Evolutionary conservation across 2,113 vertebrate genomes (phyloP).

Genomic region (Chrysemys picta): DNA sequence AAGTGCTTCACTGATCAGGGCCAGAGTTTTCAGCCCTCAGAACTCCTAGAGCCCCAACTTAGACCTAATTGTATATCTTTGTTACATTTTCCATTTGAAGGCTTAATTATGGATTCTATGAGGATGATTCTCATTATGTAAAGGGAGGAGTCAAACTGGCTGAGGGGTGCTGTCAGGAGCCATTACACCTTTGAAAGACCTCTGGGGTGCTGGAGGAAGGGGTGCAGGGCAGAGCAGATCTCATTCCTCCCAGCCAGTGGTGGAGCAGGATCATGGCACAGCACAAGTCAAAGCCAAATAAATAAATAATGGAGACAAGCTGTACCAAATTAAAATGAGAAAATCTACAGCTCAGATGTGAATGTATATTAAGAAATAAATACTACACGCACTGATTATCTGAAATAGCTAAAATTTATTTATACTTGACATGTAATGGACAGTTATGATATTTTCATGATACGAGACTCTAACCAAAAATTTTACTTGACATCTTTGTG

Average conservation of each 20-base stretch:
- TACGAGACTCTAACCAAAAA: neutral
- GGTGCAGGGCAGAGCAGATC: neutral
- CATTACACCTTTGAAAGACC: neutral
- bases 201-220: neutral
- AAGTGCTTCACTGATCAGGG: neutral
- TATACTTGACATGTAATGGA: neutral
- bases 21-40: neutral
- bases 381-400: neutral
- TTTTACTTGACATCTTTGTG: neutral
- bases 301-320: neutral
- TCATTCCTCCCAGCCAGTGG: neutral
- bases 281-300: neutral
- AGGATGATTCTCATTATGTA: neutral
- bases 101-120: neutral
- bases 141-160: neutral
- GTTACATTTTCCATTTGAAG: neutral
- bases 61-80: too few relatives aligned
- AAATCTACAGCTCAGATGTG: neutral
- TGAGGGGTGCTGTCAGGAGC: too few relatives aligned
- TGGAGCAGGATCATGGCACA: neutral
- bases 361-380: neutral
- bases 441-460: neutral
- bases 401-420: slow-evolving; percentile 3
- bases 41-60: neutral
- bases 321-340: slow-evolving; percentile 25